phyloP scores from a whole-genome alignment of 2,113 vertebrate species.

The Campylomormyrus tamandua region DNA sequence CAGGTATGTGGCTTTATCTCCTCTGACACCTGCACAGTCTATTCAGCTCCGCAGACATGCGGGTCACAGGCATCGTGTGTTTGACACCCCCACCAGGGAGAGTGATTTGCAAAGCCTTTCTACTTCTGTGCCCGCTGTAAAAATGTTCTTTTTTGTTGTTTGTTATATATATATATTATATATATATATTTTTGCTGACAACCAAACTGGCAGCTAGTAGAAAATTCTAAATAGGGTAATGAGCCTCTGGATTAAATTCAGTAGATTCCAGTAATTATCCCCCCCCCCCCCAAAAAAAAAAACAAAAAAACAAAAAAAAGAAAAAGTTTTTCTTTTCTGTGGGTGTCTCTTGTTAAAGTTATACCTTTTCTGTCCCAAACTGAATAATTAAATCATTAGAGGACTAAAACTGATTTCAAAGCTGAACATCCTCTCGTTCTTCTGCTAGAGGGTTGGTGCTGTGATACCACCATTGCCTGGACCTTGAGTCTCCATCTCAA shows the following conservation, averaged over 20 bases:
- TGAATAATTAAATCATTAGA: not conserved
- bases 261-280: not conserved
- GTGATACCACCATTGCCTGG: not conserved
- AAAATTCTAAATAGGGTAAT: not conserved
- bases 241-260: not conserved
- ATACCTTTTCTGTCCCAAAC: not conserved
- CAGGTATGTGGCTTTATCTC: not conserved
- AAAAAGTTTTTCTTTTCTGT: not conserved
- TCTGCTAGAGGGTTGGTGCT: not conserved
- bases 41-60: not conserved
- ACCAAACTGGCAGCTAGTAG: not conserved
- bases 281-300: not conserved
- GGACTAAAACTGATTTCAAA: not conserved
- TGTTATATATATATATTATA: not conserved
- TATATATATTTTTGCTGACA: not conserved
- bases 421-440: not conserved
- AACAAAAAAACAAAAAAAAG: too few species aligned
- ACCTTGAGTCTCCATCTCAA: not conserved
- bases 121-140: not conserved
- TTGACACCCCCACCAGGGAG: not conserved
- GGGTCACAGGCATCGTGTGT: not conserved
- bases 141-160: not conserved
- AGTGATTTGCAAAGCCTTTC: conserved; percentile 6
- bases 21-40: conserved; percentile 9
- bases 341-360: not conserved